A percentile compares a stretch with the other conserved stretches of the same genome.
phyloP scores from a whole-genome alignment of 2,888 invertebrate species.

The Caenorhabditis macrosperma region DNA sequence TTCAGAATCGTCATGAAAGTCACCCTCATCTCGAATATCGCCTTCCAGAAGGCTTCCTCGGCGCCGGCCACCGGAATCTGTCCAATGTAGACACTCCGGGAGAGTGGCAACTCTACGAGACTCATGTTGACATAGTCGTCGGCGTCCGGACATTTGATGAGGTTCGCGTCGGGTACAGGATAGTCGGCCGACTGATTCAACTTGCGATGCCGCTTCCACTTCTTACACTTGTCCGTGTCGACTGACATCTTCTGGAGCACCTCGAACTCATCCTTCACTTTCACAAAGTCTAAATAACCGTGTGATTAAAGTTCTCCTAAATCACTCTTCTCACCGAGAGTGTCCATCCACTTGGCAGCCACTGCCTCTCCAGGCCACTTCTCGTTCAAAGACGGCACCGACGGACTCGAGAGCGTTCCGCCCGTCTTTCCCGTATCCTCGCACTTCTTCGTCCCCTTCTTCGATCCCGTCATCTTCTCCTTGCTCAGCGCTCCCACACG shows the following conservation, averaged over 20 bases:
- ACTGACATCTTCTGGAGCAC: slow-evolving; percentile 19
- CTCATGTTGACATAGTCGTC: slow-evolving; percentile 29
- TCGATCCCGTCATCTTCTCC: too few species aligned
- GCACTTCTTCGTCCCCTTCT: too few species aligned
- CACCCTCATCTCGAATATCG: slow-evolving; percentile 8
- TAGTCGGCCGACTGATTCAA: slow-evolving; percentile 29
- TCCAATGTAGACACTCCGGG: slow-evolving; percentile 8
- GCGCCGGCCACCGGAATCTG: slow-evolving; percentile 22
- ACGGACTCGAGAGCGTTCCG: too few species aligned
- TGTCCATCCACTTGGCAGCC: too few species aligned
- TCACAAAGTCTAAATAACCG: slow-evolving; percentile 8
- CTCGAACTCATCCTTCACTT: slow-evolving; percentile 26
- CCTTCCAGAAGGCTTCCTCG: slow-evolving; percentile 39
- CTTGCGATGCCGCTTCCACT: slow-evolving; percentile 20
- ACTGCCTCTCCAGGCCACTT: too few species aligned
- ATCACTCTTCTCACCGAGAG: too few species aligned
- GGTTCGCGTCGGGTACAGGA: slow-evolving; percentile 31
- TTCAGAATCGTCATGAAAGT: slow-evolving; percentile 17
- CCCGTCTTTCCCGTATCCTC: too few species aligned
- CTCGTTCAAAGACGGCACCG: too few species aligned
- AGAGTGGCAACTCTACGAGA: slow-evolving; percentile 6
- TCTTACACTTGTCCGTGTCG: slow-evolving; percentile 20
- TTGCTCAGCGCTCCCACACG: too few species aligned
- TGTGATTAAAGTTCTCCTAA: too few species aligned
- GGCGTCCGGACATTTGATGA: not conserved